Base-by-base conservation (phyloP, 1,140 invertebrate genomes). In the Drosophila sulfurigaster region DNA sequence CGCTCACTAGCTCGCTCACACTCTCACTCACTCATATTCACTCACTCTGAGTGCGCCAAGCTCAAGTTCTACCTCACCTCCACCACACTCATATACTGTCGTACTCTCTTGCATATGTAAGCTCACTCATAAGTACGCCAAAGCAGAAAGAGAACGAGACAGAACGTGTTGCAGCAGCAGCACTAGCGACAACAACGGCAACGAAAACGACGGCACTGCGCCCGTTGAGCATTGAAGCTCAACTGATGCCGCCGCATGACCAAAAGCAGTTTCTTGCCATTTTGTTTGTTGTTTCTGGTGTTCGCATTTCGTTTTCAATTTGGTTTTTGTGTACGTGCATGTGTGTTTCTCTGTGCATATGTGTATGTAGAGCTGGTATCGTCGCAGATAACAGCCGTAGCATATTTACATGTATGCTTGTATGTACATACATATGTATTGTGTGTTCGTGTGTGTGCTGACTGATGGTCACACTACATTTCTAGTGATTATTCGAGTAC, bases 261-360 rank as follows among this genome's bases (percentile, higher is more conserved):
- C 83, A 79, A 88, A 78, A 88, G 74, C 79, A 75, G 65, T 88
- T 89, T 88, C 86, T 88, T 87, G 82, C 79, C 79, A 82, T 86
- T 82, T 82, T 86, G 58, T 57, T 70, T 75, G 66, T 70, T 75
- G 80, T 57, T 69, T 63, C 75, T 69, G 68, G 69, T 70, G 82
- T 85, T 83, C 73, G 72, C 67, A 83, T 83, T 83, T 80, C 81
- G 81, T 83, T 83, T 83, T 83, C 81, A 77, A 83, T 83, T 77
- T 80, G 68, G 28, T 58, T 49, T 75, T 57, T 43, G 28, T 60
- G 57, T 63, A 16, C 48, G 16, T 65, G 15, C 35, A 32, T 15
- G 2, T 30, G 20, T 59, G 57, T 67, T n/a, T 62, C 16, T 60
- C 48, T 66, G 30, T 75, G 60, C 59, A 60, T 68, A 58, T 32